Evolutionary conservation across 1,140 invertebrate species (phyloP), one percentile per base, ranked within the genome.

Genomic region (Bombus superbus): DNA sequence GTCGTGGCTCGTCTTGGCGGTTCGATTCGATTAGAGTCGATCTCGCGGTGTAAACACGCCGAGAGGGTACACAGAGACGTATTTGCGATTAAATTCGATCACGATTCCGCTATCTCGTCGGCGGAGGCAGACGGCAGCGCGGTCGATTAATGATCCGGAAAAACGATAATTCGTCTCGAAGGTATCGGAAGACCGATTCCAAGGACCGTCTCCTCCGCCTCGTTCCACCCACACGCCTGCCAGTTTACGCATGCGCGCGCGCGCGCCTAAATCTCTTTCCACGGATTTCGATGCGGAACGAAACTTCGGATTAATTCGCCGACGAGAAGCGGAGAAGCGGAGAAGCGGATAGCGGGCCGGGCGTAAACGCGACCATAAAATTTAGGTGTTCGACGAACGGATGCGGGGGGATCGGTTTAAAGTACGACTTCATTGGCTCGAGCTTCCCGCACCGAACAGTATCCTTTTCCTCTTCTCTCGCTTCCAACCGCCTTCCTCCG

Each of bases 81-180:
- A 90, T 93, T 91, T 91, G 88, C 93, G 91, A 93, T 94, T 93
- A 94, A 94, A 94, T 94, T 94, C 93, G 92, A 94, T 94, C 92
- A 92, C 90, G 88, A 88, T 89, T 76, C 78, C 88, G 90, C 88
- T 90, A 90, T 90, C 88, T 74, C 72, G 81, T 53, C 68, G 64
- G 53, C 22, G 72, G 66, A 75, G 59, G 53, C 78, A 81, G 78
- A 83, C 83, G 75, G 88, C 81, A 74, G 38, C 64, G 85, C 87
- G 87, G 86, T 91, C 91, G 91, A 91, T 90, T 93, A 93, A 94
- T 94, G 93, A 93, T 92, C 89, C 89, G 91, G 89, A 93, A 93
- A 94, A 91, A 87, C 89, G 88, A 86, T 90, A 83, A 85, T 87
- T 77, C 89, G 83, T 88, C 86, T 90, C 44, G 89, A 77, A 89